These are phyloP conservation scores for Podotricha telesiphe DNA, from an alignment of 2,888 invertebrate genomes.

Conservation along the genomic window DNA sequence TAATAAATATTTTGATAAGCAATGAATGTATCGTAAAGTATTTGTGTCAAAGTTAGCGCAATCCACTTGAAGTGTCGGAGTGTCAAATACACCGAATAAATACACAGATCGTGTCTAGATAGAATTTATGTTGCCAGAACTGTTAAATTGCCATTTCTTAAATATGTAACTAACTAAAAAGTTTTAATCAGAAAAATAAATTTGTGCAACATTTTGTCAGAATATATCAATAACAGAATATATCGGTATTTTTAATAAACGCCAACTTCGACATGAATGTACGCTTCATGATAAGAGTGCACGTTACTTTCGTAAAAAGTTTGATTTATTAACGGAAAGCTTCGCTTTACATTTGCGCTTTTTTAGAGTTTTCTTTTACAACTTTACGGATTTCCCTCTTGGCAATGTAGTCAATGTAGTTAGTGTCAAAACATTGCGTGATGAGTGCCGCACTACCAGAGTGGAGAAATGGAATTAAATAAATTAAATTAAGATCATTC, in stretches of 20 bases:
- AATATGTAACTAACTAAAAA: background rate
- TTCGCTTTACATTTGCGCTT: background rate
- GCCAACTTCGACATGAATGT: conserved; percentile 10
- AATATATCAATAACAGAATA: conserved; percentile 7
- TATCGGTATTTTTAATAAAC: conserved; percentile 7
- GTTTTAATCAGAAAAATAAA: background rate
- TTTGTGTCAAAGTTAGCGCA: conserved; percentile 9
- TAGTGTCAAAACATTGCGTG: too few relatives aligned
- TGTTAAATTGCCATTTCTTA: background rate
- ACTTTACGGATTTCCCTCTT: too few relatives aligned
- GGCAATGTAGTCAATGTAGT: too few relatives aligned
- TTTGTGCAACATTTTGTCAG: background rate
- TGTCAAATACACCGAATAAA: conserved; percentile 15
- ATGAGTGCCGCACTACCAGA: too few relatives aligned
- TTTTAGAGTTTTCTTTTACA: too few relatives aligned
- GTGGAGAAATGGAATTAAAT: too few relatives aligned
- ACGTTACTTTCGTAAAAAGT: conserved; percentile 1
- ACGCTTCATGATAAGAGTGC: conserved; percentile 7
- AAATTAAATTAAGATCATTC: too few relatives aligned
- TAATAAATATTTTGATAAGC: background rate
- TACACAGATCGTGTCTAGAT: conserved; percentile 5
- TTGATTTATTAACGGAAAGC: conserved; percentile 12
- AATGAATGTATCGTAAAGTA: conserved; percentile 4
- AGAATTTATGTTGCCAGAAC: conserved; percentile 3
- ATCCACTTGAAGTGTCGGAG: conserved; percentile 8